Conservation (phyloP, 2,888 invertebrate species). For the Oxyteleia sp. region DNA sequence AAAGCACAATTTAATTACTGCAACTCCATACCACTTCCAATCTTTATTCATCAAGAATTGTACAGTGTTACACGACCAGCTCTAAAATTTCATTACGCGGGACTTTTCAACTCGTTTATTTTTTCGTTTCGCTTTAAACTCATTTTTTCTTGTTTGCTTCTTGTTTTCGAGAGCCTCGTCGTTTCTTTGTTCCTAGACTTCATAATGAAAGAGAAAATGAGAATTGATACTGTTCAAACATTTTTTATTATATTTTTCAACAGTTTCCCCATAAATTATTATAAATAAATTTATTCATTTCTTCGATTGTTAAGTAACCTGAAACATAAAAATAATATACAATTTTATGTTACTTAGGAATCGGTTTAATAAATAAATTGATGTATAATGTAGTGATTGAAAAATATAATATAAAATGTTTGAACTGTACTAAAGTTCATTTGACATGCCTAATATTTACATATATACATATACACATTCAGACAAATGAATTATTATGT, state of each 20-base stretch:
- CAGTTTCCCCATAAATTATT: no score
- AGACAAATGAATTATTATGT: slow-evolving; percentile 68
- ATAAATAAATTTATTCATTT: no score
- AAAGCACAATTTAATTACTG: slow-evolving; percentile 50
- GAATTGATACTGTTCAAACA: no score
- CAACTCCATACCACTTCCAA: slow-evolving; percentile 63
- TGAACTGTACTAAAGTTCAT: no score
- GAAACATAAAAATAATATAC: no score
- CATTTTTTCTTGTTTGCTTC: slow-evolving; percentile 11
- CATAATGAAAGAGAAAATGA: slow-evolving; percentile 47
- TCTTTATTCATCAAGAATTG: slow-evolving; percentile 71
- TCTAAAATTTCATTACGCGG: slow-evolving; percentile 33
- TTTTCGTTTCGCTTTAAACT: slow-evolving; percentile 23
- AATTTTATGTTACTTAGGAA: no score
- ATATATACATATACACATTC: slow-evolving; percentile 70
- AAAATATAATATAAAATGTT: no score
- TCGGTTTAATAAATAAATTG: no score
- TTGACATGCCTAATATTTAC: no score
- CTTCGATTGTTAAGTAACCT: no score
- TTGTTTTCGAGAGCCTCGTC: slow-evolving; percentile 56
- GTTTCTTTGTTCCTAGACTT: slow-evolving; percentile 37
- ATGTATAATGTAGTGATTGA: no score
- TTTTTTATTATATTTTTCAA: no score
- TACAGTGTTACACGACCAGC: slow-evolving; percentile 63
- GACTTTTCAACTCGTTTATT: slow-evolving; percentile 25